phyloP scores from a whole-genome alignment of 2,113 vertebrate genomes.

The Clarias gariepinus region DNA sequence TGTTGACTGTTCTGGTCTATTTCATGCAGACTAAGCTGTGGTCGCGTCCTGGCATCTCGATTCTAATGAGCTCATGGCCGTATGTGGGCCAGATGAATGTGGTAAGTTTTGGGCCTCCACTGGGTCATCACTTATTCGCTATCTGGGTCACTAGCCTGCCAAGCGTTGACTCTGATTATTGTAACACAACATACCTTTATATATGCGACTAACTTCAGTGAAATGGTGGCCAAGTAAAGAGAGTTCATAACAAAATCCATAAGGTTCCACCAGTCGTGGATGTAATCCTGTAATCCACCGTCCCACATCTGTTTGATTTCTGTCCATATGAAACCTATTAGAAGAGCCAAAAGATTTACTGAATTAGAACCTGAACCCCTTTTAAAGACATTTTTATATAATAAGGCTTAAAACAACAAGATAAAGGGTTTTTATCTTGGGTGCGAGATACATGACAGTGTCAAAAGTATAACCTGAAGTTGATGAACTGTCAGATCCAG shows the following conservation, averaged over 20 bases:
- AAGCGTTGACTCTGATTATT: background rate
- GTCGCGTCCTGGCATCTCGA: too few relatives aligned
- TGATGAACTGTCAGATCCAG: background rate
- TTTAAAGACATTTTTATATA: background rate
- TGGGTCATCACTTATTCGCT: background rate
- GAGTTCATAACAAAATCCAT: constrained; percentile 99
- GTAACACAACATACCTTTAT: constrained; percentile 78
- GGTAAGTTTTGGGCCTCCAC: background rate
- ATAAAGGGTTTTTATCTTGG: background rate
- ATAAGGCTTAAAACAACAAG: background rate
- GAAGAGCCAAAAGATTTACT: constrained; percentile 52
- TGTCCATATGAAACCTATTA: constrained; percentile 93
- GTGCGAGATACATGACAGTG: background rate
- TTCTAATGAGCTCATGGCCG: background rate
- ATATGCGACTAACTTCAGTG: constrained; percentile 93
- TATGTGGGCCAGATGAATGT: background rate
- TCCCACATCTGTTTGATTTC: constrained; percentile 99
- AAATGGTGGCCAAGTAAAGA: constrained; percentile 94
- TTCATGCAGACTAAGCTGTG: background rate
- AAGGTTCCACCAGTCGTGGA: constrained; percentile 99
- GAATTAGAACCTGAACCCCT: background rate
- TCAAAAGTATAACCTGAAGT: background rate
- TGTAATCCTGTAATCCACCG: constrained; percentile 92
- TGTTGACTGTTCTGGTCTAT: background rate
- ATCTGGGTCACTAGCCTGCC: background rate